Conservation (phyloP, 2,797 vertebrate genomes). For the Sebastes oblongus region DNA sequence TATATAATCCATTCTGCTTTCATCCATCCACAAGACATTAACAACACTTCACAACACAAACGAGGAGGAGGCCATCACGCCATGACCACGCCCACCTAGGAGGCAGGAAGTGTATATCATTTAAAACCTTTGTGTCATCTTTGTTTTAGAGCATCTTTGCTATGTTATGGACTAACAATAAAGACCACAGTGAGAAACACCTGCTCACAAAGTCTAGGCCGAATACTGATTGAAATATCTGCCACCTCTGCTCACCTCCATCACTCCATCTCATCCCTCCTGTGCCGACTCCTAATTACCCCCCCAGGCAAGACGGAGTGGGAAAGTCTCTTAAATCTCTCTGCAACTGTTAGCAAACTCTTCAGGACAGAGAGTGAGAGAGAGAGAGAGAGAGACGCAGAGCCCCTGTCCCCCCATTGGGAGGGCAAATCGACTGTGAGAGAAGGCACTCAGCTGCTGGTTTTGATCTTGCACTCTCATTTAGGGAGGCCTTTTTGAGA, state of each 20-base stretch:
- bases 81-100: too few species aligned
- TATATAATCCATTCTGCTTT: too few species aligned
- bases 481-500: conserved; percentile 49
- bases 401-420: conserved; percentile 14
- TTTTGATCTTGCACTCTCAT: conserved; percentile 62
- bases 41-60: too few species aligned
- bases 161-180: neutral
- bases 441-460: conserved; percentile 65
- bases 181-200: neutral
- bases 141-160: neutral
- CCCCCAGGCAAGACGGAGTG: conserved; percentile 47
- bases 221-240: conserved; percentile 50
- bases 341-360: conserved; percentile 55
- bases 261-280: conserved; percentile 42
- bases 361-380: conserved; percentile 4
- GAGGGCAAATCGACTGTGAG: conserved; percentile 64
- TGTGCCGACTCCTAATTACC: conserved; percentile 60
- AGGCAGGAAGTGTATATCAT: too few species aligned
- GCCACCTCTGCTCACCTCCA: conserved; percentile 28
- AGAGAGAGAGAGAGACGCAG: neutral
- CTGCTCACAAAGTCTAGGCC: neutral
- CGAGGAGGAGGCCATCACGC: too few species aligned
- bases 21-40: too few species aligned
- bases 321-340: conserved; percentile 57
- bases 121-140: too few species aligned